Evolutionary conservation across 2,113 vertebrate species (phyloP).

Genomic region (Empidonax traillii): DNA sequence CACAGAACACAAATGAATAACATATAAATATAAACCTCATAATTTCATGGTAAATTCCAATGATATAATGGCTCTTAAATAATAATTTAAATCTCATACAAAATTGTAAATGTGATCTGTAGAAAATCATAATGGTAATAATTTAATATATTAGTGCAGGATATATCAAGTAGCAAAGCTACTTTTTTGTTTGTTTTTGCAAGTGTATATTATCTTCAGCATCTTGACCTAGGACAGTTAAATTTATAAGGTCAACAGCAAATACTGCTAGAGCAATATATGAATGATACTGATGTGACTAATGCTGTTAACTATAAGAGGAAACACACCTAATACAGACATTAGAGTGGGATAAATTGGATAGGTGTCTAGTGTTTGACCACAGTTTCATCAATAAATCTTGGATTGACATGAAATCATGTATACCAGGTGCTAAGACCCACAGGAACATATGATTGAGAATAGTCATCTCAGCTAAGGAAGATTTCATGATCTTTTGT

Average conservation of each 20-base stretch:
- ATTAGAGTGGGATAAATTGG: neutral
- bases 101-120: neutral
- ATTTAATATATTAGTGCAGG: neutral
- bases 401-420: neutral
- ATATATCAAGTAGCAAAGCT: neutral
- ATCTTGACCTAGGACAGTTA: neutral
- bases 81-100: neutral
- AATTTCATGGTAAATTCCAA: neutral
- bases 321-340: neutral
- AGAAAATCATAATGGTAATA: neutral
- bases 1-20: neutral
- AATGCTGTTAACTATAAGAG: neutral
- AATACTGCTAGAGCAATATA: neutral
- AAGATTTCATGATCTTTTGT: neutral
- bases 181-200: neutral
- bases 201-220: neutral
- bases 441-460: neutral
- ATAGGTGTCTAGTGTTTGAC: neutral
- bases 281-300: neutral
- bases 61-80: neutral
- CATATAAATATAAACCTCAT: neutral
- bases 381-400: neutral
- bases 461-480: neutral
- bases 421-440: neutral
- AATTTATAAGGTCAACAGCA: neutral